Conservation (phyloP, 1,140 invertebrate genomes). For the Trichomalopsis sarcophagae region DNA sequence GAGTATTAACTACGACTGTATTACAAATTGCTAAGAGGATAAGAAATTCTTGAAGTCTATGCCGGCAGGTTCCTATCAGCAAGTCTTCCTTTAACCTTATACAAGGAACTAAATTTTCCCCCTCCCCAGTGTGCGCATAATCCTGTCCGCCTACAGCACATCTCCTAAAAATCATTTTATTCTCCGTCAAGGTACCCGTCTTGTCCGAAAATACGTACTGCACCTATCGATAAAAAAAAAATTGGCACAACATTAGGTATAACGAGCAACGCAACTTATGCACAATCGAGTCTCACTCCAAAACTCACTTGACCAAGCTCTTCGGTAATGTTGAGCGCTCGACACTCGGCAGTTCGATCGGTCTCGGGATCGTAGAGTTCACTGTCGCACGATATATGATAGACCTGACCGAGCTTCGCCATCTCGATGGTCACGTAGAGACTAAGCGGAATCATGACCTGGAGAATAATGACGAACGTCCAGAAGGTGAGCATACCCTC, state of each 20-base stretch:
- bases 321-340: slow-evolving; percentile 97
- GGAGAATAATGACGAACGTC: slow-evolving; percentile 96
- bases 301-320: slow-evolving; percentile 89
- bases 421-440: slow-evolving; percentile 98
- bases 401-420: slow-evolving; percentile 96
- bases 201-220: slow-evolving; percentile 98
- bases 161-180: slow-evolving; percentile 96
- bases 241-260: neutral
- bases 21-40: slow-evolving; percentile 95
- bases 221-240: slow-evolving; percentile 75
- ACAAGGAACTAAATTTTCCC: slow-evolving; percentile 79
- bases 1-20: slow-evolving; percentile 94
- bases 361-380: slow-evolving; percentile 89
- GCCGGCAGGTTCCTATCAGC: slow-evolving; percentile 69
- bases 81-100: slow-evolving; percentile 82
- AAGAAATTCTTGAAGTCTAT: slow-evolving; percentile 91
- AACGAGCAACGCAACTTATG: neutral
- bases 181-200: slow-evolving; percentile 97
- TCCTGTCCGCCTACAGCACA: slow-evolving; percentile 93
- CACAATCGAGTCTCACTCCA: neutral
- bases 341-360: slow-evolving; percentile 92
- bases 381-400: slow-evolving; percentile 94
- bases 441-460: slow-evolving; percentile 98
- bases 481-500: slow-evolving; percentile 94
- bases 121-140: slow-evolving; percentile 87